Base-by-base conservation (phyloP, 37 sponge, comb jelly and placozoan species). In the Hexactinellida sp. region DNA sequence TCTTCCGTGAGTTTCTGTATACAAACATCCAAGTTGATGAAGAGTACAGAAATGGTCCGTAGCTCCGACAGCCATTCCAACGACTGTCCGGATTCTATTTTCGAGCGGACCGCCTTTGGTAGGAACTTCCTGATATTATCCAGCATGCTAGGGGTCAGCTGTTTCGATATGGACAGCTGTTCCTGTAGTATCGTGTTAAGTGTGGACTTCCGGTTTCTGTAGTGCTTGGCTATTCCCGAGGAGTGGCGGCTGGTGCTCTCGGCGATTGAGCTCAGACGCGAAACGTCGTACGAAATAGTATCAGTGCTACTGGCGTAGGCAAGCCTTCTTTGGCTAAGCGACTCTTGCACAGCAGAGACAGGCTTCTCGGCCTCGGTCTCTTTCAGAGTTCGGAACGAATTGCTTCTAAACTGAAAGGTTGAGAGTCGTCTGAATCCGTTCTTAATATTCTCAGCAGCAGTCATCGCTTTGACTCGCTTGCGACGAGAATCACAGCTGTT, bases 21-120 rank as follows among this genome's bases (percentile, higher is more conserved):
- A 36, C 86, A 90, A 37, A 89, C 91, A 30, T 86, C 90, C 36
- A 94, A 84, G 83, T 94, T 94, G 86, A 94, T 92, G 84, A 95
- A 95, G 36, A 93, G 83, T 28, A 95, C 93, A 51, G 90, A 93
- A n/a, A 95, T 94, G 28, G 90, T 63, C 39, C 96, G 85, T 51
- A 95, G 84, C 86, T 95, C 96, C 0, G 94, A 93, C 21, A 92
- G 85, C 96, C 96, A 95, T 28, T 54, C 86, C 0, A 92, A 84
- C 28, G 89, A 90, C 71, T 92, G 90, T 0, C 94, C 94, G 83
- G 87, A 90, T 23, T 94, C 92, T 47, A 94, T 87, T 92, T 94
- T 63, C 1, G 76, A 63, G 76, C 76, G 76, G 3, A 63, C 76
- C 3, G 76, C 76, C 13, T n/a, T 28, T 32, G 76, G 30, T 10